phyloP scores from a whole-genome alignment of 2,888 invertebrate species.

The Panopea generosa region DNA sequence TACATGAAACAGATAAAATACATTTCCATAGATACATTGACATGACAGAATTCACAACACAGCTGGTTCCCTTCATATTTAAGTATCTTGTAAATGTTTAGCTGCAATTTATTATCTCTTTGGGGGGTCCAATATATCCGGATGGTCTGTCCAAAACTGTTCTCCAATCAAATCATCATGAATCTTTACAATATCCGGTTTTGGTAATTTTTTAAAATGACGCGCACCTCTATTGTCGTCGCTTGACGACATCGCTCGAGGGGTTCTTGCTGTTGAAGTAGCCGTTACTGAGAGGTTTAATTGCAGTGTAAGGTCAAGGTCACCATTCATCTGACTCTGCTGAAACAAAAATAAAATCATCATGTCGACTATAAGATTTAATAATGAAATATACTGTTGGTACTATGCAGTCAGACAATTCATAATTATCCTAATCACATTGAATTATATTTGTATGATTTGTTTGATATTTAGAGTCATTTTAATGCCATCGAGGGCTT shows the following conservation, averaged over 20 bases:
- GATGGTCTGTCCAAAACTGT: conserved; percentile 93
- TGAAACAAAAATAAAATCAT: background rate
- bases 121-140: conserved; percentile 73
- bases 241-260: conserved; percentile 18
- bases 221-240: conserved; percentile 85
- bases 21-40: too few relatives aligned
- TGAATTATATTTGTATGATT: too few relatives aligned
- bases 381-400: too few relatives aligned
- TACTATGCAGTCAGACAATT: too few relatives aligned
- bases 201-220: conserved; percentile 30
- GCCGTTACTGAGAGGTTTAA: conserved; percentile 28
- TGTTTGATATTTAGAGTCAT: too few relatives aligned
- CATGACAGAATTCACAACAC: too few relatives aligned
- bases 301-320: conserved; percentile 53
- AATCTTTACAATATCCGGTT: conserved; percentile 81
- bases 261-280: conserved; percentile 12
- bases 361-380: too few relatives aligned
- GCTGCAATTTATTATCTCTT: conserved; percentile 28
- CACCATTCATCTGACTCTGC: conserved; percentile 37
- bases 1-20: too few relatives aligned
- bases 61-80: too few relatives aligned
- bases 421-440: too few relatives aligned
- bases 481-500: too few relatives aligned
- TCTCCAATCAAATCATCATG: conserved; percentile 94
- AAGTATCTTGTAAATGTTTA: too few relatives aligned